A percentile compares a stretch with the other conserved stretches of the same genome.
Conservation (phyloP, 2,888 invertebrate species). For the Autographa pulchrina region DNA sequence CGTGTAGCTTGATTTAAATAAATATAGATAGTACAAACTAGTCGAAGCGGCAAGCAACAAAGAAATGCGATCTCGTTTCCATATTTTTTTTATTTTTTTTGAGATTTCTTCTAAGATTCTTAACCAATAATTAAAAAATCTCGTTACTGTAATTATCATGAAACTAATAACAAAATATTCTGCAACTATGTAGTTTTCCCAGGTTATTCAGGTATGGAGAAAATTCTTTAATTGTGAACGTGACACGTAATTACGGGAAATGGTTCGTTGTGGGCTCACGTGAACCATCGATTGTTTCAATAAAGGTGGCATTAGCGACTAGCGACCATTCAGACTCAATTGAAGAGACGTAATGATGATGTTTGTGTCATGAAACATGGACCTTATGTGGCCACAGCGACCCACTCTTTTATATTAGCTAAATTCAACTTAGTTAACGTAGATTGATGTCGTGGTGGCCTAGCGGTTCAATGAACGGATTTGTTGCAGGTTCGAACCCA, state of each 20-base stretch:
- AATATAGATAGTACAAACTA: no score
- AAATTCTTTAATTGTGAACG: slow-evolving; percentile 29
- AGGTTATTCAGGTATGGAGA: not conserved
- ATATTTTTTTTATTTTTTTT: no score
- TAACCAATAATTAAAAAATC: not conserved
- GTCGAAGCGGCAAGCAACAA: no score
- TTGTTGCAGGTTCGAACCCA: no score
- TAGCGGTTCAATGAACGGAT: no score
- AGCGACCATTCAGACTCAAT: slow-evolving; percentile 33
- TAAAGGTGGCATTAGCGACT: slow-evolving; percentile 11
- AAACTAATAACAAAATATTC: not conserved
- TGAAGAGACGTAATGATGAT: slow-evolving; percentile 19
- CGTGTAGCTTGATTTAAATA: no score
- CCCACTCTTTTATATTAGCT: no score
- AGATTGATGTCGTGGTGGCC: no score
- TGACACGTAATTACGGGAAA: slow-evolving; percentile 40
- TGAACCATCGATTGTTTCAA: slow-evolving; percentile 21
- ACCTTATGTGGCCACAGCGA: no score
- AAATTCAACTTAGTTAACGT: no score
- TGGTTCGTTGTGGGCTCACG: slow-evolving; percentile 24
- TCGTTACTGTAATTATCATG: not conserved
- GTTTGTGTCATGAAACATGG: not conserved
- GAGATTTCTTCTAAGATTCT: no score
- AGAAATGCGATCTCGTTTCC: no score
- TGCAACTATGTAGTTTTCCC: slow-evolving; percentile 12